phyloP scores from a whole-genome alignment of 2,797 vertebrate genomes.

The Anniella stebbinsi region DNA sequence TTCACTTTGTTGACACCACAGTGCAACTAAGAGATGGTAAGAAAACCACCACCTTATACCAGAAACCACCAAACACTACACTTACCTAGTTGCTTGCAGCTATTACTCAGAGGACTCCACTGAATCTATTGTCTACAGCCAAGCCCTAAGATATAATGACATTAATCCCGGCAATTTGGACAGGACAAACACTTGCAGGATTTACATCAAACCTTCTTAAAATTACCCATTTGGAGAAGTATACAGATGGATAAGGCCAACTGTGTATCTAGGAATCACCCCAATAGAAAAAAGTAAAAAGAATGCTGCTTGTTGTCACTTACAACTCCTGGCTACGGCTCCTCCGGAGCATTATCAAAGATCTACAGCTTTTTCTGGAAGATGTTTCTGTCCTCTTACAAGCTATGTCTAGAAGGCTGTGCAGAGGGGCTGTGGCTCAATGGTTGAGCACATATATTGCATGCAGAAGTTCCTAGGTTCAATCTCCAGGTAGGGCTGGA shows the following conservation, averaged over 20 bases:
- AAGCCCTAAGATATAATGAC: not conserved
- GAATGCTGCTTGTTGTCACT: not conserved
- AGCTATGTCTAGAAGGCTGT: not conserved
- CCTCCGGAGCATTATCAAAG: not conserved
- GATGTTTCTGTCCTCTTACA: not conserved
- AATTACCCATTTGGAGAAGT: not conserved
- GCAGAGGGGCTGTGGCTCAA: no score
- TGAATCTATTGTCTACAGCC: not conserved
- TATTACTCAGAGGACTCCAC: no score
- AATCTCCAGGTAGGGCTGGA: no score
- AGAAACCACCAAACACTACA: not conserved
- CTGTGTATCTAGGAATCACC: no score
- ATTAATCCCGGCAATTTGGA: not conserved
- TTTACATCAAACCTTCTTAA: no score
- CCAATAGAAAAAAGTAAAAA: not conserved
- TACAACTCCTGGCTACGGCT: not conserved
- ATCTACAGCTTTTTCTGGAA: not conserved
- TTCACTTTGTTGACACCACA: not conserved
- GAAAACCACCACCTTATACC: not conserved
- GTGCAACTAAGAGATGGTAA: not conserved
- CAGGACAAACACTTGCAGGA: no score
- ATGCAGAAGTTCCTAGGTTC: no score
- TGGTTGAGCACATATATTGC: no score
- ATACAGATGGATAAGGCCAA: not conserved
- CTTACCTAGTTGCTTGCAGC: no score